phyloP scores from a whole-genome alignment of 1,140 invertebrate genomes.

The Luehdorfia chinensis region DNA sequence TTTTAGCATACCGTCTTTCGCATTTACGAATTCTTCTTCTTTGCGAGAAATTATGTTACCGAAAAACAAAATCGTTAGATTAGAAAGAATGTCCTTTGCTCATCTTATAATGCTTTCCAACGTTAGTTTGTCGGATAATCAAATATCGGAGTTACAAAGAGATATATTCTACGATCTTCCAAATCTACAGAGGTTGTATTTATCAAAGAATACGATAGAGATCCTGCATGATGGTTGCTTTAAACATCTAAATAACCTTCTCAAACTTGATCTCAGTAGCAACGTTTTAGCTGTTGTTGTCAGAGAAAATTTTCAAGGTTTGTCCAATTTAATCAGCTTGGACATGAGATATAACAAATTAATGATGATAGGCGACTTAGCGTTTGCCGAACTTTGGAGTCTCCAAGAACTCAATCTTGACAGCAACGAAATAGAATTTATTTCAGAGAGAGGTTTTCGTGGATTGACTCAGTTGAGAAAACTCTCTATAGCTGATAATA shows the following conservation, averaged over 20 bases:
- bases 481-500: conserved; percentile 85
- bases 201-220: conserved; percentile 85
- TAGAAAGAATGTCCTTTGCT: conserved; percentile 83
- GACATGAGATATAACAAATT: conserved; percentile 84
- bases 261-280: conserved; percentile 82
- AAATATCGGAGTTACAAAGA: conserved; percentile 83
- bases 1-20: conserved; percentile 80
- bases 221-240: conserved; percentile 86
- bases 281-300: conserved; percentile 84
- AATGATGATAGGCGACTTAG: conserved; percentile 83
- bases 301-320: conserved; percentile 83
- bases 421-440: conserved; percentile 81
- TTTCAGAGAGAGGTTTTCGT: conserved; percentile 84
- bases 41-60: conserved; percentile 82
- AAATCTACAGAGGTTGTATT: conserved; percentile 79
- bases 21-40: conserved; percentile 84
- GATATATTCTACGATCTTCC: conserved; percentile 85
- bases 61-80: conserved; percentile 81
- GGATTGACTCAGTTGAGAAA: conserved; percentile 83
- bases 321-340: conserved; percentile 81
- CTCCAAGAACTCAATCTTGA: conserved; percentile 85
- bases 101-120: conserved; percentile 81
- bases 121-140: conserved; percentile 84
- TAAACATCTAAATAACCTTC: conserved; percentile 80
- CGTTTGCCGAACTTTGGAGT: conserved; percentile 85